Percentiles rank a stretch among this genome's conserved stretches.
phyloP scores from a whole-genome alignment of 2,888 invertebrate species.

The Cantharis flavilabris region DNA sequence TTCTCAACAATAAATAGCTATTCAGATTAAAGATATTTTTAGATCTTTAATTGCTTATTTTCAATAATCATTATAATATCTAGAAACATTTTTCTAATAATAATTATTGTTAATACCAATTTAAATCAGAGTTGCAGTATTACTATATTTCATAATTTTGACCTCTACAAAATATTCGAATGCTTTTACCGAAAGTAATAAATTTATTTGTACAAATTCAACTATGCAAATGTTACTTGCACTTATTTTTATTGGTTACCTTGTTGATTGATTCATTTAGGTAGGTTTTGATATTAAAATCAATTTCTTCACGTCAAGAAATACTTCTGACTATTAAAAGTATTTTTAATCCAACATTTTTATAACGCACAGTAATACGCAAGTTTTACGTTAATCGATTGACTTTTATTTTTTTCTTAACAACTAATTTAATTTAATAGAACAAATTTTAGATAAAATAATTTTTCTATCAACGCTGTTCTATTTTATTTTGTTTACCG shows the following conservation, averaged over 20 bases:
- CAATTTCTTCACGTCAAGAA: background rate
- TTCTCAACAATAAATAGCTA: background rate
- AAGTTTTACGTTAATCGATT: too few relatives aligned
- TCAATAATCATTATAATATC: background rate
- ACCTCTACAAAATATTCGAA: background rate
- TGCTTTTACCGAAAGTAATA: background rate
- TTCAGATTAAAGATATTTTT: background rate
- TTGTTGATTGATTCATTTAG: background rate
- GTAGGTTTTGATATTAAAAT: background rate
- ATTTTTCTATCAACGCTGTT: background rate
- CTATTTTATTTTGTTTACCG: background rate
- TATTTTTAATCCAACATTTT: background rate
- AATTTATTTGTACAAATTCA: background rate
- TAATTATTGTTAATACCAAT: background rate
- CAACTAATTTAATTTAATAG: background rate
- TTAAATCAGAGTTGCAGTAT: background rate
- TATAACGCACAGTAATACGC: background rate
- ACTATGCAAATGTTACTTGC: background rate
- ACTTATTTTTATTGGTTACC: background rate
- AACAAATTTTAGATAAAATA: background rate
- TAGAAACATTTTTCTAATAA: background rate
- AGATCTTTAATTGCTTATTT: background rate
- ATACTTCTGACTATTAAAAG: background rate
- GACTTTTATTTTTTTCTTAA: too few relatives aligned
- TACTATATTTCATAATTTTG: background rate